A percentile compares a stretch with the other conserved stretches of the same genome.
These are phyloP conservation scores for Ptyas mucosa DNA, from an alignment of 2,113 vertebrate species.

Conservation along the genomic window DNA sequence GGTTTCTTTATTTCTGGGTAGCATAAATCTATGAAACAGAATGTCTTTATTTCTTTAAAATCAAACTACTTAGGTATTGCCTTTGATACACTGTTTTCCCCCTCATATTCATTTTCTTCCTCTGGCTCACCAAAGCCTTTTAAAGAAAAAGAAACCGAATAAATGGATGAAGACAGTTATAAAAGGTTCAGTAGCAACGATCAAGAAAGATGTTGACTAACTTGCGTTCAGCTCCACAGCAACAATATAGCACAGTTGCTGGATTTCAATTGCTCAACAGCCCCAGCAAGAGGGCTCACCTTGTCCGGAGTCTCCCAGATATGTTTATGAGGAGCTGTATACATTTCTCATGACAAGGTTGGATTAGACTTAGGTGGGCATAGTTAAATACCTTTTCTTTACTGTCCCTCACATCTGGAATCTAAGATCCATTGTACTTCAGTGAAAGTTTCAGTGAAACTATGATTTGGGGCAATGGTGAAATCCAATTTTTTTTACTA, in stretches of 20 bases:
- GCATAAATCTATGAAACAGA: conserved; percentile 66
- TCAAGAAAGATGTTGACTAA: neutral
- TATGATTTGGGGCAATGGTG: too few species aligned
- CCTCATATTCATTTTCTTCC: neutral
- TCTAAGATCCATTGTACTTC: neutral
- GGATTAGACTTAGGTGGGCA: neutral
- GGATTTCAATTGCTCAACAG: neutral
- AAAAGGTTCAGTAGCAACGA: neutral
- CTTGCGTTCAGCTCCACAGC: neutral
- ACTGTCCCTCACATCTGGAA: neutral
- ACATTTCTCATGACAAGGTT: neutral
- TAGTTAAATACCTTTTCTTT: neutral
- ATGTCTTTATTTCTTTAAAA: conserved; percentile 60
- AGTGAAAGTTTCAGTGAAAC: neutral
- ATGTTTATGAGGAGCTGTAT: neutral
- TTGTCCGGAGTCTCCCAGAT: neutral
- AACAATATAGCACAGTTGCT: neutral
- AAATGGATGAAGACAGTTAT: neutral
- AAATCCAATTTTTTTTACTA: too few species aligned
- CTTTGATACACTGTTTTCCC: neutral
- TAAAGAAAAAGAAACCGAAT: neutral
- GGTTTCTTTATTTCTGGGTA: conserved; percentile 49
- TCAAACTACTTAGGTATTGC: conserved; percentile 34
- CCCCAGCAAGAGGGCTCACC: neutral
- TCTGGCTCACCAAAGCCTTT: neutral